Evolutionary conservation across 2,888 invertebrate genomes (phyloP).

Genomic region (Dichetophora obliterata): DNA sequence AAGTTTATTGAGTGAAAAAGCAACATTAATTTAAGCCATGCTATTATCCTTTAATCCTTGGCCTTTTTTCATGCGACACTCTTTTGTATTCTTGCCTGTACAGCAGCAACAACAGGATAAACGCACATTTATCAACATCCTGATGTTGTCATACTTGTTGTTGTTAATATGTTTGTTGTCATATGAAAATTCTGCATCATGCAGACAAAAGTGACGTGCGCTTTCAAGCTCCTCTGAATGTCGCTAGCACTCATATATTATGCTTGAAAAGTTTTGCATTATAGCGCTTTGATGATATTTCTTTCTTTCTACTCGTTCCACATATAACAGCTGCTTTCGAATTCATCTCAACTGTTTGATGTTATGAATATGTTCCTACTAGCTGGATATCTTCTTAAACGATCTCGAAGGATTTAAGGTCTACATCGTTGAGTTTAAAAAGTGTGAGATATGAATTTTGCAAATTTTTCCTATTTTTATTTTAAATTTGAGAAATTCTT

Average conservation of each 20-base stretch:
- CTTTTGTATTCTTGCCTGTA: background rate
- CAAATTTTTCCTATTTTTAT: background rate
- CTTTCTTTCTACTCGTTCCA: background rate
- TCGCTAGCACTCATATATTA: background rate
- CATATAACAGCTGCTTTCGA: too few relatives aligned
- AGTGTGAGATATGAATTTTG: conserved; percentile 3
- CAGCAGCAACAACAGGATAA: background rate
- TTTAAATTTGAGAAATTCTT: too few relatives aligned
- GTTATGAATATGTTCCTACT: conserved; percentile 11
- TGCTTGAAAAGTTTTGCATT: background rate
- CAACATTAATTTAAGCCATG: conserved; percentile 9
- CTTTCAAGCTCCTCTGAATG: background rate
- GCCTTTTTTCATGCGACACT: background rate
- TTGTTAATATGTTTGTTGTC: too few relatives aligned
- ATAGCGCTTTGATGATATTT: background rate
- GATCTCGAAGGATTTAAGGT: background rate
- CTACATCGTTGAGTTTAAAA: background rate
- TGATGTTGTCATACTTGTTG: conserved; percentile 15
- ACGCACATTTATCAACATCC: conserved; percentile 22
- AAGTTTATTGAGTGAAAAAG: background rate
- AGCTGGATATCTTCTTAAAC: background rate
- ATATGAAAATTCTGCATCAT: background rate
- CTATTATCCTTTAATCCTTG: conserved; percentile 22
- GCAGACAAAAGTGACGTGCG: background rate
- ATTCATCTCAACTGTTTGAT: background rate